phyloP scores from a whole-genome alignment of 1,140 invertebrate genomes.

The Caligus rogercresseyi region DNA sequence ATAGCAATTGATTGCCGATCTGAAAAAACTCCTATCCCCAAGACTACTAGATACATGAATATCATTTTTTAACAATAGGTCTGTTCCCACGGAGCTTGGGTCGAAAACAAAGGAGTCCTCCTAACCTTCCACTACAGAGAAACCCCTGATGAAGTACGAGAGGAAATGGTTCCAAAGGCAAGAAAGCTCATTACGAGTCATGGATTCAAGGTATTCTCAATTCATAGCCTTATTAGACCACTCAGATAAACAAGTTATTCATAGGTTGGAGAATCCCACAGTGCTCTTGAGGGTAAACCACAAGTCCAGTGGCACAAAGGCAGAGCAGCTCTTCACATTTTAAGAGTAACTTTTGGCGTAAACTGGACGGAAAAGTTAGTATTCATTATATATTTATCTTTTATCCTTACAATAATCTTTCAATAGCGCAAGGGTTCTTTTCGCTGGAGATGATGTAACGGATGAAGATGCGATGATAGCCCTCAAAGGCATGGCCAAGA shows the following conservation, averaged over 20 bases:
- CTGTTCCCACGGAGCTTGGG: conserved; percentile 70
- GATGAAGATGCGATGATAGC: conserved; percentile 82
- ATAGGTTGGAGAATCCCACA: conserved; percentile 40
- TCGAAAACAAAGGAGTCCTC: conserved; percentile 71
- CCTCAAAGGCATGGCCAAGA: conserved; percentile 53
- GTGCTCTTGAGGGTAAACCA: conserved; percentile 66
- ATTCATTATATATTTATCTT: neutral
- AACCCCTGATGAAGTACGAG: conserved; percentile 29
- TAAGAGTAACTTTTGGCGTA: conserved; percentile 67
- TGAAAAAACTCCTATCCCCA: too few species aligned
- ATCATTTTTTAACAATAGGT: too few species aligned
- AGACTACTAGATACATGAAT: neutral
- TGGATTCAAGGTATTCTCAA: conserved; percentile 54
- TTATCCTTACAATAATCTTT: neutral
- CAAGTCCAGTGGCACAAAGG: conserved; percentile 77
- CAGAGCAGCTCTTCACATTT: conserved; percentile 71
- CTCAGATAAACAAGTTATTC: too few species aligned
- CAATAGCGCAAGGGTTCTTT: conserved; percentile 58
- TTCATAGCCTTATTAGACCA: too few species aligned
- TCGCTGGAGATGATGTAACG: conserved; percentile 69
- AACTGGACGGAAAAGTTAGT: conserved; percentile 55
- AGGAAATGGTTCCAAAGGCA: conserved; percentile 45
- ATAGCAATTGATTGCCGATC: too few species aligned
- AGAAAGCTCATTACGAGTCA: conserved; percentile 48
- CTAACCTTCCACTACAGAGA: conserved; percentile 75